Evolutionary conservation across 2,797 vertebrate genomes (phyloP).

Genomic region (Rhabdophis nuchalis): DNA sequence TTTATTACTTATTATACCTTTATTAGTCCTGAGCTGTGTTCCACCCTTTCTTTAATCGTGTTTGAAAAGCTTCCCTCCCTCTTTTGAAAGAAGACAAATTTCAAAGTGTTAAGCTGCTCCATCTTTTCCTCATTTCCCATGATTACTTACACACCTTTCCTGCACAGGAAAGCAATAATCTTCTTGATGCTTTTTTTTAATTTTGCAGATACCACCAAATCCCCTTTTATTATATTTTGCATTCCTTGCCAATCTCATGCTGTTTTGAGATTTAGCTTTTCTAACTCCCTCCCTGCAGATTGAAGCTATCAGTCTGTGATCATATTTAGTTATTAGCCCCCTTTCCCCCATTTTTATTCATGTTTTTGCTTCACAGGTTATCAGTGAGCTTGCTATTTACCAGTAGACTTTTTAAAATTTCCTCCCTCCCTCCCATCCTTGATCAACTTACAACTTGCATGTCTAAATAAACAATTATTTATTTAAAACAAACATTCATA

Average conservation of each 20-base stretch:
- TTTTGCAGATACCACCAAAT: neutral
- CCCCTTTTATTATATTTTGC: neutral
- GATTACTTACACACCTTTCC: neutral
- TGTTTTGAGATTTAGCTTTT: neutral
- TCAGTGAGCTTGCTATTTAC: neutral
- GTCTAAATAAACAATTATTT: neutral
- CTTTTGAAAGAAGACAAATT: neutral
- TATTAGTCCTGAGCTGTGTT: neutral
- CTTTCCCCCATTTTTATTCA: neutral
- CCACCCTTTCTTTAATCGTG: neutral
- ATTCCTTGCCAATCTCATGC: neutral
- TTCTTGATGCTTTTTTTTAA: neutral
- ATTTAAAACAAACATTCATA: neutral
- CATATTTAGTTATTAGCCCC: neutral
- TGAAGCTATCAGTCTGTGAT: neutral
- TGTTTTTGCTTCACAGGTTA: neutral
- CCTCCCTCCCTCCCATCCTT: neutral
- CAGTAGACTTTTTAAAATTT: neutral
- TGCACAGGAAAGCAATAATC: neutral
- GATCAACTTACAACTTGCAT: neutral
- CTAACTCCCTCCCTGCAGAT: neutral
- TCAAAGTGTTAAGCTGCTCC: neutral
- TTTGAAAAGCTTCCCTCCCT: neutral
- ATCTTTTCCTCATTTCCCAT: neutral
- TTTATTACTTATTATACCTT: neutral